Conservation (phyloP, 2,888 invertebrate genomes). For the Gastrophysa polygoni region DNA sequence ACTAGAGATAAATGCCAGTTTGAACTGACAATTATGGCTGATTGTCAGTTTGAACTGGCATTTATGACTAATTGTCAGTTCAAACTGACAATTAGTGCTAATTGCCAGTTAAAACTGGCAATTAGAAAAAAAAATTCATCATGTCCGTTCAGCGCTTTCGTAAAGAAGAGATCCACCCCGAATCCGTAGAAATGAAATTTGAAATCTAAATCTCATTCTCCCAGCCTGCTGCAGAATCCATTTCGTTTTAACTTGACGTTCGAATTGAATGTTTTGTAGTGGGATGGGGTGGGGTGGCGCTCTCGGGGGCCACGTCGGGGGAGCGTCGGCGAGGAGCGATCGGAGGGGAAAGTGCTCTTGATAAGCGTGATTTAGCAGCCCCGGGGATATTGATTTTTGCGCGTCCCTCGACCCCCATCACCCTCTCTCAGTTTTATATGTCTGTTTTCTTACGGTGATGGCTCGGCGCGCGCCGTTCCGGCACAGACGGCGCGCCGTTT, state of each 20-base stretch:
- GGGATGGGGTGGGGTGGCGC: conserved; percentile 46
- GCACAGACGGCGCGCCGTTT: conserved; percentile 43
- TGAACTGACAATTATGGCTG: no score
- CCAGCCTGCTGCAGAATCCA: conserved; percentile 63
- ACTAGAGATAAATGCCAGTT: no score
- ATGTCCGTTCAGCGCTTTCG: no score
- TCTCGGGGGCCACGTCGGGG: conserved; percentile 35
- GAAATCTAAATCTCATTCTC: conserved; percentile 60
- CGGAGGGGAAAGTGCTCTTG: conserved; percentile 62
- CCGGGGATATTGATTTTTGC: conserved; percentile 68
- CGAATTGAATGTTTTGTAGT: conserved; percentile 67
- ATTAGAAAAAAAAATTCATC: no score
- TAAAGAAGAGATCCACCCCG: conserved; percentile 17
- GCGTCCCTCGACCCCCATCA: conserved; percentile 57
- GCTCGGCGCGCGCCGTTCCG: conserved; percentile 60
- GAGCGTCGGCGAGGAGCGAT: conserved; percentile 50
- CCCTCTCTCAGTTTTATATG: conserved; percentile 62
- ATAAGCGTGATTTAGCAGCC: conserved; percentile 77
- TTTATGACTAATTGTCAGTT: no score
- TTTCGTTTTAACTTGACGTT: conserved; percentile 66
- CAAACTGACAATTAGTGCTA: no score
- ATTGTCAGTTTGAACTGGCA: no score
- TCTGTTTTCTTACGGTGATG: conserved; percentile 65
- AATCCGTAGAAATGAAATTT: conserved; percentile 49
- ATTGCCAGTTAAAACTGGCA: no score